These are phyloP conservation scores for Sebastes kiyomatsui DNA, from an alignment of 2,797 vertebrate species.

Conservation along the genomic window DNA sequence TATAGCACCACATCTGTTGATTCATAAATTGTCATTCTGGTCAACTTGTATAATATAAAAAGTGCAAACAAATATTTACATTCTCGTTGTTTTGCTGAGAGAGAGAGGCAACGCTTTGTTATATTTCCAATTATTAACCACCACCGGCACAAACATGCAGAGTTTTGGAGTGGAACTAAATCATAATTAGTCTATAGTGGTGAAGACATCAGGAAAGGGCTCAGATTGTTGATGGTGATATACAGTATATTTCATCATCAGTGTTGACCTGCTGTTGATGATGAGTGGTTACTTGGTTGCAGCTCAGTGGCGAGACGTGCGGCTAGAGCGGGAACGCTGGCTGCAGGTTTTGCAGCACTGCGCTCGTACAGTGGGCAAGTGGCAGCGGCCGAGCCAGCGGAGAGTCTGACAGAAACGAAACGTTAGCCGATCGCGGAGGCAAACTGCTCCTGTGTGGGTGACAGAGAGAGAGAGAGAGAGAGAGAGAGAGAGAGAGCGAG, in stretches of 20 bases:
- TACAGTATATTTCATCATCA: background rate
- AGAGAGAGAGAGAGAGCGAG: background rate
- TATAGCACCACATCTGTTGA: background rate
- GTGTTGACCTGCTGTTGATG: background rate
- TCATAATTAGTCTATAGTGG: background rate
- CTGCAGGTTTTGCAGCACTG: conserved; percentile 92
- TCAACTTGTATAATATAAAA: conserved; percentile 34
- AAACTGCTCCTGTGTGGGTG: conserved; percentile 75
- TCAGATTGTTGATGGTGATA: conserved; percentile 22
- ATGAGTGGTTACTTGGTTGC: background rate
- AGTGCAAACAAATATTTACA: conserved; percentile 65
- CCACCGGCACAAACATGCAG: conserved; percentile 2
- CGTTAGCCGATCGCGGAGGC: conserved; percentile 85
- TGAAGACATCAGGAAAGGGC: conserved; percentile 6
- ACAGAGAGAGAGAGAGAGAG: background rate
- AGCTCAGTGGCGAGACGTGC: conserved; percentile 70
- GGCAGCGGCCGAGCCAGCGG: conserved; percentile 87
- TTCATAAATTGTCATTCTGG: background rate
- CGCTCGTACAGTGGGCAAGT: conserved; percentile 74
- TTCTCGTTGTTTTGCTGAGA: conserved; percentile 32
- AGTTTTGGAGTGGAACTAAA: background rate
- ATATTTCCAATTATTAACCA: background rate
- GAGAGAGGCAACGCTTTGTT: background rate
- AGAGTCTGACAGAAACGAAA: conserved; percentile 90
- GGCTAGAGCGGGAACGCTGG: conserved; percentile 62